Evolutionary conservation across 2,113 vertebrate genomes (phyloP), one percentile per base, ranked within the genome.

Genomic region (Dasyprocta punctata): DNA sequence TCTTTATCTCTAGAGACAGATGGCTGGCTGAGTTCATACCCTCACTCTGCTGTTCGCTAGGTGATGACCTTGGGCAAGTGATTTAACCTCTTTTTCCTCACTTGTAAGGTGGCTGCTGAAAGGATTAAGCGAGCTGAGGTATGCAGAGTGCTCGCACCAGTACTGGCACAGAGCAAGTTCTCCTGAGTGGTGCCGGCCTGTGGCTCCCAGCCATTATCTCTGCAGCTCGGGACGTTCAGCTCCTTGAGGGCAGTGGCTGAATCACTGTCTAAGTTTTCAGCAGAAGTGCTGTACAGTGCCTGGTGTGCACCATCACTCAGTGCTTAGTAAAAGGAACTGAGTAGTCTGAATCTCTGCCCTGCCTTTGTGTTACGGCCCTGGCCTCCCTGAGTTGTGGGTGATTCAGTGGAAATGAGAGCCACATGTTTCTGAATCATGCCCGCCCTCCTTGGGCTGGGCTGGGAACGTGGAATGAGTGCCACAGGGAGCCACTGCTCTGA

Each of bases 371-470:
- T 89, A 12, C 17, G 44, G 94, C 80, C 89, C 95, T 85, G 94
- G 98, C 95, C 94, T 97, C 95, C 95, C 89, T 38, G 97, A 92
- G 92, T 77, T 96, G 97, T 96, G 98, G 97, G 97, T 98, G 98
- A 98, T 97, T 98, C 97, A 98, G 92, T 97, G 96, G 95, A 98
- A 98, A 98, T 97, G 97, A 97, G 97, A 97, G 97, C 98, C 98
- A 98, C 97, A 97, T 98, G 98, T 98, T 94, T 97, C 96, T 98
- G 98, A 98, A 98, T 98, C 98, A 98, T 61, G 95, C 94, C 97
- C 94, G 92, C 97, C 97, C 95, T 96, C 88, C 82, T 91, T n/a
- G 94, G 97, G 95, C 94, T 97, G 97, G 93, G 97, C 97, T 94
- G 96, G 96, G 93, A 97, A 93, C 85, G 26, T 12, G 78, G 80